Evolutionary conservation across 2,888 invertebrate species (phyloP).

Genomic region (Plebejus argus): DNA sequence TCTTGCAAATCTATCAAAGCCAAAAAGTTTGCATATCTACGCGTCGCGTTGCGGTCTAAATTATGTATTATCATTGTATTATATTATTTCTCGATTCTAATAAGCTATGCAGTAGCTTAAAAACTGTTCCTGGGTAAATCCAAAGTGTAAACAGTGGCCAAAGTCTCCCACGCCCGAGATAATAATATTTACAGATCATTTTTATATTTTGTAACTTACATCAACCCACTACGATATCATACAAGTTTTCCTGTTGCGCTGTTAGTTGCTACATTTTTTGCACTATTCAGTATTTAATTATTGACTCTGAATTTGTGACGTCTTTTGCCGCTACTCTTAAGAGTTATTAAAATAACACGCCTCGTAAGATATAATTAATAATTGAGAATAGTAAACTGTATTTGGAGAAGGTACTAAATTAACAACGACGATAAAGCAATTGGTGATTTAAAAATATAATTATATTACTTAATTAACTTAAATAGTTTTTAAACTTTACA

Average conservation of each 20-base stretch:
- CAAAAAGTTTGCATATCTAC: too few relatives aligned
- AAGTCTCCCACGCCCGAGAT: background rate
- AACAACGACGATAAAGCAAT: background rate
- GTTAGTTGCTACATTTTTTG: background rate
- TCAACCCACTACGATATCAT: background rate
- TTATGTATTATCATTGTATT: too few relatives aligned
- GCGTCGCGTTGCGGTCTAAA: too few relatives aligned
- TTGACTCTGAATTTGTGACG: background rate
- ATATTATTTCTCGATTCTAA: too few relatives aligned
- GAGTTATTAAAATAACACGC: too few relatives aligned
- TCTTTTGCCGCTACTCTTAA: background rate
- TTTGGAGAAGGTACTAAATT: background rate
- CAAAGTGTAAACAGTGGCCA: background rate
- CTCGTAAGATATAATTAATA: too few relatives aligned
- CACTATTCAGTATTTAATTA: background rate
- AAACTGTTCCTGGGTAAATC: too few relatives aligned
- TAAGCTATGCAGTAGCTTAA: too few relatives aligned
- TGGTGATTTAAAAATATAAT: background rate
- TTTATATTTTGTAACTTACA: background rate
- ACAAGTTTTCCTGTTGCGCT: background rate
- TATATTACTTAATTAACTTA: too few relatives aligned
- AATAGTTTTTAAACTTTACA: too few relatives aligned
- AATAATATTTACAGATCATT: background rate
- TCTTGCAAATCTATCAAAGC: too few relatives aligned
- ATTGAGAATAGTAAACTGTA: background rate